phyloP scores from a whole-genome alignment of 2,888 invertebrate species.

The Troides oblongomaculatus region DNA sequence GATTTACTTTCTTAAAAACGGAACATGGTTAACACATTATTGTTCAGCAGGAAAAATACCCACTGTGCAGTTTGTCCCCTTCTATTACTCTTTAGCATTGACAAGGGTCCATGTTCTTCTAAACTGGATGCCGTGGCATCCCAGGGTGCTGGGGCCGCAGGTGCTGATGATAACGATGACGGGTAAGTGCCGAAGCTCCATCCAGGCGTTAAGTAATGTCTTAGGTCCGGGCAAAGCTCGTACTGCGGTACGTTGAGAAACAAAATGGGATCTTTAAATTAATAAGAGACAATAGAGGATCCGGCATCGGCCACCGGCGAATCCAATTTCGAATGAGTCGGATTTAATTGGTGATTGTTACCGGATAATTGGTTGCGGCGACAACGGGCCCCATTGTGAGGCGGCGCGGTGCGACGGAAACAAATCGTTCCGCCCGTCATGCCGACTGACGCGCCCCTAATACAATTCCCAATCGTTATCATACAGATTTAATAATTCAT shows the following conservation, averaged over 20 bases:
- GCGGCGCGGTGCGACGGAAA: conserved; percentile 22
- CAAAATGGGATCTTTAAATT: conserved; percentile 25
- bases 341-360: conserved; percentile 38
- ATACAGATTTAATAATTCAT: conserved; percentile 21
- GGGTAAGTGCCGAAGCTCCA: no score
- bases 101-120: no score
- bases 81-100: no score
- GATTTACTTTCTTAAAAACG: no score
- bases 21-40: no score
- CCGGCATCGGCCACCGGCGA: conserved; percentile 28
- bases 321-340: conserved; percentile 32
- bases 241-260: conserved; percentile 3
- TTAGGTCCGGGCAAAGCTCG: background rate
- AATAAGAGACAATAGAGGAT: conserved; percentile 26
- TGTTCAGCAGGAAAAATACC: no score
- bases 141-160: no score
- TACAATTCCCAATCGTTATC: conserved; percentile 20
- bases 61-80: no score
- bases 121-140: no score
- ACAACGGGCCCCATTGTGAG: conserved; percentile 25
- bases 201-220: no score
- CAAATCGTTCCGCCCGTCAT: conserved; percentile 22
- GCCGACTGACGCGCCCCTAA: conserved; percentile 22
- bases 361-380: conserved; percentile 37
- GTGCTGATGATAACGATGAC: no score